Percentiles rank a stretch among this genome's conserved stretches.
Evolutionary conservation across 2,888 invertebrate species (phyloP).

Genomic region (Drosophila stalkeri): DNA sequence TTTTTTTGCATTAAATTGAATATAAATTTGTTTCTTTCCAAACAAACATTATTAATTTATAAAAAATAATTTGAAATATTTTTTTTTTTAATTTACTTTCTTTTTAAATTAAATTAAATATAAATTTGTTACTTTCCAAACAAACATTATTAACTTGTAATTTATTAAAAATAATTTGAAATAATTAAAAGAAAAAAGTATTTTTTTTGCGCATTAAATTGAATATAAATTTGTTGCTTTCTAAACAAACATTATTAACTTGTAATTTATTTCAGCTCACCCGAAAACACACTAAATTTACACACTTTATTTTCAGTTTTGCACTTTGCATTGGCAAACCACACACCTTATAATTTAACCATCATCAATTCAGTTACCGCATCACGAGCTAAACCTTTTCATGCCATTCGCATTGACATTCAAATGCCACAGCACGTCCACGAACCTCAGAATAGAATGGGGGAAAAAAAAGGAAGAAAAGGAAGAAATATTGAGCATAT

Average conservation of each 20-base stretch:
- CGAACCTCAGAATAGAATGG: conserved; percentile 5
- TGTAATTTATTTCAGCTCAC: conserved; percentile 3
- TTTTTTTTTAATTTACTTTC: no score
- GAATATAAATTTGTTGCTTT: not conserved
- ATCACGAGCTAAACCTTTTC: conserved; percentile 15
- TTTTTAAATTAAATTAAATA: no score
- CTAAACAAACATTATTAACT: not conserved
- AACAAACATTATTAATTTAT: no score
- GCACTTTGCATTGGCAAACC: not conserved
- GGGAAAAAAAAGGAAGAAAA: conserved; percentile 5
- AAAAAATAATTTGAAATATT: no score
- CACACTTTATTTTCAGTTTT: conserved; percentile 17
- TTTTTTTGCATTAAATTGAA: no score
- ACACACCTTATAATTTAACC: conserved; percentile 57
- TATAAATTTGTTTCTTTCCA: no score
- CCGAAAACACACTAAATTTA: not conserved
- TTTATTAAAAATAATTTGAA: no score
- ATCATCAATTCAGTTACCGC: conserved; percentile 38
- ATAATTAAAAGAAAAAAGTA: no score
- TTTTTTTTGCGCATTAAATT: no score
- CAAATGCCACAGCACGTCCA: conserved; percentile 63
- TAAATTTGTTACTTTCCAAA: no score
- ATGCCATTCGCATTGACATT: conserved; percentile 37
- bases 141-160: no score
- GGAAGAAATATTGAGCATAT: conserved; percentile 67